Percentiles rank a stretch among this genome's conserved stretches.
phyloP scores from a whole-genome alignment of 2,113 vertebrate genomes.

The Bathybates hornii region DNA sequence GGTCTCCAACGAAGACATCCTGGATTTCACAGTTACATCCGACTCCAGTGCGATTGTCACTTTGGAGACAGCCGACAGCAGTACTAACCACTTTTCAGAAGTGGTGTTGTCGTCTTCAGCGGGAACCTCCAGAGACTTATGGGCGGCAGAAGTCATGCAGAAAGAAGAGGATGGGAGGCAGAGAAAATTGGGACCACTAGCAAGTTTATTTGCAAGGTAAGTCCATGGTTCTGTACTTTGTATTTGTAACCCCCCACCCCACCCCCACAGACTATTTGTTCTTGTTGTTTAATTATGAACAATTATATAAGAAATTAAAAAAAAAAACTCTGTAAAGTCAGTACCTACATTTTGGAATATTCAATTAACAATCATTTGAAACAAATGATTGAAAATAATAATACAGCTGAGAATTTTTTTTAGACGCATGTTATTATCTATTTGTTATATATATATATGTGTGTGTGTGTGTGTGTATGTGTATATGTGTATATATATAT shows the following conservation, averaged over 20 bases:
- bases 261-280: not conserved
- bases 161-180: constrained; percentile 64
- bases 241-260: not conserved
- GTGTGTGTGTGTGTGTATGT: too few relatives aligned
- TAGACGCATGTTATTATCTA: fast-evolving
- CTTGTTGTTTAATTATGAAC: not conserved
- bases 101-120: constrained; percentile 72
- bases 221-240: not conserved
- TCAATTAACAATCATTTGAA: not conserved
- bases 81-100: constrained; percentile 66
- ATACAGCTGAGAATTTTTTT: not conserved
- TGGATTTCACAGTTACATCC: constrained; percentile 85
- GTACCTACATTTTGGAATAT: not conserved
- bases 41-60: constrained; percentile 90
- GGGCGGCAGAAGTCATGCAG: not conserved
- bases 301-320: not conserved
- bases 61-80: constrained; percentile 76
- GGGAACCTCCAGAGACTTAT: constrained; percentile 29
- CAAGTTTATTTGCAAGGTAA: constrained; percentile 83
- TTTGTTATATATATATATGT: not conserved
- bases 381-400: not conserved
- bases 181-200: constrained; percentile 76
- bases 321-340: not conserved
- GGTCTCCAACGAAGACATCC: constrained; percentile 84
- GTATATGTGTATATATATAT: not conserved